Conservation (phyloP, 2,113 vertebrate species). For the Tragelaphus imberbis region DNA sequence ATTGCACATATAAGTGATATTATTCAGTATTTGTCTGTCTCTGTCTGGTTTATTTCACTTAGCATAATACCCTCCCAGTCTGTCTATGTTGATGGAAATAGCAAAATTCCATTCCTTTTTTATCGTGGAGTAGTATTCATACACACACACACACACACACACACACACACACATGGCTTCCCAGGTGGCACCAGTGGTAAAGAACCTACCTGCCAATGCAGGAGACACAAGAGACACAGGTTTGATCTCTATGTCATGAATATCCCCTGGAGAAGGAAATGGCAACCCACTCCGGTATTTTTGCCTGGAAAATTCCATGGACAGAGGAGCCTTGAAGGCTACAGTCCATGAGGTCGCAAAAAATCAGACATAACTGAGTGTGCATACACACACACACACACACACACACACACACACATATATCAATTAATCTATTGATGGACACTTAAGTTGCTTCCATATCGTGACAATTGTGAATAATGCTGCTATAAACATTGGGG, state of each 20-base stretch:
- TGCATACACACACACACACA: not conserved
- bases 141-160: not conserved
- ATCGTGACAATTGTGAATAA: not conserved
- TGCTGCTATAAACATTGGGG: not conserved
- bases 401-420: fast-evolving
- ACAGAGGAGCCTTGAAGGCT: not conserved
- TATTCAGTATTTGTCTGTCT: not conserved
- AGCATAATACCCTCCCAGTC: not conserved
- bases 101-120: not conserved
- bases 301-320: not conserved
- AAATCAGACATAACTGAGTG: not conserved
- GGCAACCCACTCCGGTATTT: not conserved
- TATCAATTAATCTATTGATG: not conserved
- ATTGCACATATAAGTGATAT: not conserved
- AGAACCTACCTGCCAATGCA: not conserved
- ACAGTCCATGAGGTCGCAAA: not conserved
- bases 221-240: not conserved
- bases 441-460: not conserved
- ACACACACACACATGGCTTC: not conserved
- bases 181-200: not conserved
- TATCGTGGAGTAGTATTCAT: not conserved
- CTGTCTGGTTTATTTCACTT: not conserved
- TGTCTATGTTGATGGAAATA: not conserved
- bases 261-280: not conserved
- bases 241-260: not conserved